Evolutionary conservation across 2,797 vertebrate genomes (phyloP), one percentile per base, ranked within the genome.

Genomic region (Parauchenoglanis ngamensis): DNA sequence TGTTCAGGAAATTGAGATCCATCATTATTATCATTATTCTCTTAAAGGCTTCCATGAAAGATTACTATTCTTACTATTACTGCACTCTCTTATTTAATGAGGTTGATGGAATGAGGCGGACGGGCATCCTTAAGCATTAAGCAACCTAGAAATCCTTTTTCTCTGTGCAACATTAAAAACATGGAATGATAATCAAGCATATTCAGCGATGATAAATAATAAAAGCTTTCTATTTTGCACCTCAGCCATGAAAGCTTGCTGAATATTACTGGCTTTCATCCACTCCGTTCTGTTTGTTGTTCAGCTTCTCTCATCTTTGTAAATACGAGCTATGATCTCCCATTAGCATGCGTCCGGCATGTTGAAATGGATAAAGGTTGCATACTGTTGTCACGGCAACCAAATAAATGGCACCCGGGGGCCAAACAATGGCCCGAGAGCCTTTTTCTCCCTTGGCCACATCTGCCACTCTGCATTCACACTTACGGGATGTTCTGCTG

Each of bases 401-500:
- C 94, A 92, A 94, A 97, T 96, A 97, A 97, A 97, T 97, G 96
- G 96, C 95, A 96, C 94, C 95, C 94, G 85, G 91, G 81, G 92
- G 93, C 92, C 91, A 93, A 96, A 95, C 94, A 96, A 97, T 97
- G 92, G 96, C 87, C 80, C 56, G 94, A 95, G 94, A 95, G 95
- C 94, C 92, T 92, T 96, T 95, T 95, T 96, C 95, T 95, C 93
- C 92, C 59, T 83, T 83, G 92, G 93, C 95, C 97, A 98, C 98
- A 98, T 98, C 97, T 98, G 97, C 96, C 97, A 95, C 96, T 96
- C 96, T 94, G 96, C 96, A 96, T 94, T 96, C 94, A 94, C 95
- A 96, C 96, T 96, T 96, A 95, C 95, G 92, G 94, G 95, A 96
- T 96, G 95, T 95, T 96, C 94, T 94, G 94, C 92, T 87, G 92